Conservation (phyloP, 92 coral and sea anemone genomes). For the Palythoa heliodiscus region DNA sequence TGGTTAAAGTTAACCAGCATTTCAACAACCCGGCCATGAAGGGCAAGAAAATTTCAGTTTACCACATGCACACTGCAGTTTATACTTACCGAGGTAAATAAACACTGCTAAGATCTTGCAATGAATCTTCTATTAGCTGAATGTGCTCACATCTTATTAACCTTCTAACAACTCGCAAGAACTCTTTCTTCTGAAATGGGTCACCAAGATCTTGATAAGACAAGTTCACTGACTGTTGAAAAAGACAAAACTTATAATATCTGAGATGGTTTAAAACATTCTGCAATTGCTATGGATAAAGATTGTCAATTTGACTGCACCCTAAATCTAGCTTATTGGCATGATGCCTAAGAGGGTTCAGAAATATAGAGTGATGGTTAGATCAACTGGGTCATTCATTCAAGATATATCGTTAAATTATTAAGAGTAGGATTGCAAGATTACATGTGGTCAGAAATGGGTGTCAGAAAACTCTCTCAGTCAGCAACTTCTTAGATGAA, state of each 20-base stretch:
- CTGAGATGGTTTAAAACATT: background rate
- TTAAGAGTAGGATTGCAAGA: too few relatives aligned
- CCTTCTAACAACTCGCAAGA: constrained; percentile 81
- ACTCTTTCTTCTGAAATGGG: constrained; percentile 89
- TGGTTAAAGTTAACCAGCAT: too few relatives aligned
- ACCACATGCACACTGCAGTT: background rate
- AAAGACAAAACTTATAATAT: background rate
- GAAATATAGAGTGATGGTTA: too few relatives aligned
- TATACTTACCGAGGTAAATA: constrained; percentile 79
- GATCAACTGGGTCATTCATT: too few relatives aligned
- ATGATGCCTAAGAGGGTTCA: too few relatives aligned
- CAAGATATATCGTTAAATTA: too few relatives aligned
- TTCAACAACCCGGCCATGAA: too few relatives aligned
- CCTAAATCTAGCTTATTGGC: too few relatives aligned
- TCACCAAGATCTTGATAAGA: constrained; percentile 96
- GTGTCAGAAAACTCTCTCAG: too few relatives aligned
- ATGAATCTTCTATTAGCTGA: constrained; percentile 89
- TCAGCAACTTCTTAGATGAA: too few relatives aligned
- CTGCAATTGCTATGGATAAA: background rate
- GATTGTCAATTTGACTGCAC: too few relatives aligned
- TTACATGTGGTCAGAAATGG: too few relatives aligned
- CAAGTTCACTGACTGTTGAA: constrained; percentile 84
- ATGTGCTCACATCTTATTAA: constrained; percentile 92
- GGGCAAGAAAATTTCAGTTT: background rate
- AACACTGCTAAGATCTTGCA: constrained; percentile 83